Percentiles rank a stretch among this genome's conserved stretches.
These are phyloP conservation scores for Entomobrya multifasciata DNA, from an alignment of 2,888 invertebrate species.

Conservation along the genomic window DNA sequence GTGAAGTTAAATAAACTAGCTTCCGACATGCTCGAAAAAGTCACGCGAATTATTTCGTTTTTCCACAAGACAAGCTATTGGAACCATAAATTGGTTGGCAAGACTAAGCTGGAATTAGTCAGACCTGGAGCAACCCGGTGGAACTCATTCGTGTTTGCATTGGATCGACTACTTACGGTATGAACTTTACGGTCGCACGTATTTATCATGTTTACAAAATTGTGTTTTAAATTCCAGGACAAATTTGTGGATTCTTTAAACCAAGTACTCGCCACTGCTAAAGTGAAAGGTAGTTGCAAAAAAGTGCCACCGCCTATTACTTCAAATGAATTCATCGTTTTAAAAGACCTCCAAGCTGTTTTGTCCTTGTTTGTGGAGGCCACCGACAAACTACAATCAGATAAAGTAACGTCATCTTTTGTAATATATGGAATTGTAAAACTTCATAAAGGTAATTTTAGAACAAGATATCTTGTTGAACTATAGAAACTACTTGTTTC, in stretches of 20 bases:
- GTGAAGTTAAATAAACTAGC: background rate
- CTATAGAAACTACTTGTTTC: background rate
- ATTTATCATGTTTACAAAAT: background rate
- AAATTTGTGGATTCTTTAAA: conserved; percentile 15
- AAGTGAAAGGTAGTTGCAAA: background rate
- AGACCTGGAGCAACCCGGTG: conserved; percentile 10
- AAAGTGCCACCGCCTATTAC: conserved; percentile 14
- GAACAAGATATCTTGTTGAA: conserved; percentile 41
- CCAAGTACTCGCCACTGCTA: background rate
- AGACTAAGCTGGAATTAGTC: conserved; percentile 4
- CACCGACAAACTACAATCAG: conserved; percentile 26
- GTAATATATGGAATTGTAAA: conserved; percentile 10
- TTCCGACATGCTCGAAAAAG: background rate
- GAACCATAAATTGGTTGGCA: background rate
- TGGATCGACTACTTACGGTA: conserved; percentile 12
- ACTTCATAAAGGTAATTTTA: conserved; percentile 7
- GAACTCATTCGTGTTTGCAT: conserved; percentile 11
- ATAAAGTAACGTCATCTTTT: conserved; percentile 32
- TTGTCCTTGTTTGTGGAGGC: conserved; percentile 5
- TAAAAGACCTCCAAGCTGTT: background rate
- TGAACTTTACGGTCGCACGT: background rate
- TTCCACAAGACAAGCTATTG: conserved; percentile 29
- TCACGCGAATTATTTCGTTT: background rate
- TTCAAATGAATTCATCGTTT: background rate
- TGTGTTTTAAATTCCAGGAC: background rate